These are phyloP conservation scores for Microcebus jonahi DNA, from an alignment of 2,113 vertebrate species.

Conservation along the genomic window DNA sequence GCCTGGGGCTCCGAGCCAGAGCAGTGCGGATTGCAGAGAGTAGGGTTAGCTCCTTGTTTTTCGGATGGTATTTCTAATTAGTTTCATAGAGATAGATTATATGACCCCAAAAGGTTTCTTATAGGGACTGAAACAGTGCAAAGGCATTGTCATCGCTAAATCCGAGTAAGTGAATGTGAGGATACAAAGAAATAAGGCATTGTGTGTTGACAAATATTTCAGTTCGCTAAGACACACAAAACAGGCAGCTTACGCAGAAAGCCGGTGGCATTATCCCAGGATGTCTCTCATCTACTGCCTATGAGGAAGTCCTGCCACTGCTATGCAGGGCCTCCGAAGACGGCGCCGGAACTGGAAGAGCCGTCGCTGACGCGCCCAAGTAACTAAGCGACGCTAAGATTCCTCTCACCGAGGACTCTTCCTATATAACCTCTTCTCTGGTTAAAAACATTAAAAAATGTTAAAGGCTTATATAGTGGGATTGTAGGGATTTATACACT, in stretches of 20 bases:
- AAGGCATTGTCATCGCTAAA: neutral
- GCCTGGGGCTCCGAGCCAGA: neutral
- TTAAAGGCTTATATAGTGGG: neutral
- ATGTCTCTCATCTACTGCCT: neutral
- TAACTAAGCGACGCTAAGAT: neutral
- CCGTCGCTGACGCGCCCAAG: neutral
- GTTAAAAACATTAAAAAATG: conserved; percentile 1
- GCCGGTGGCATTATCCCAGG: neutral
- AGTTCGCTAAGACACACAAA: neutral
- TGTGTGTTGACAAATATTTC: neutral
- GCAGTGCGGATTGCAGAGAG: neutral
- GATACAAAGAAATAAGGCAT: neutral
- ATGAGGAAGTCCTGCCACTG: neutral
- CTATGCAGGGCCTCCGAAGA: neutral
- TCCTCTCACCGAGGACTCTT: neutral
- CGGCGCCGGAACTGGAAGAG: neutral
- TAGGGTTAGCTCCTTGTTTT: neutral
- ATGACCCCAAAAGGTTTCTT: neutral
- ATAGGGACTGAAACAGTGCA: neutral
- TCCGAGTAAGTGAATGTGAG: neutral
- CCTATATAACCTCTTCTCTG: neutral
- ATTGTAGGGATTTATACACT: conserved; percentile 3
- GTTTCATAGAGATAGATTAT: neutral
- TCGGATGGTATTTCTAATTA: neutral
- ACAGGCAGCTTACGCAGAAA: neutral